Conservation (phyloP, 2,797 vertebrate genomes). For the Phoeniculus purpureus region DNA sequence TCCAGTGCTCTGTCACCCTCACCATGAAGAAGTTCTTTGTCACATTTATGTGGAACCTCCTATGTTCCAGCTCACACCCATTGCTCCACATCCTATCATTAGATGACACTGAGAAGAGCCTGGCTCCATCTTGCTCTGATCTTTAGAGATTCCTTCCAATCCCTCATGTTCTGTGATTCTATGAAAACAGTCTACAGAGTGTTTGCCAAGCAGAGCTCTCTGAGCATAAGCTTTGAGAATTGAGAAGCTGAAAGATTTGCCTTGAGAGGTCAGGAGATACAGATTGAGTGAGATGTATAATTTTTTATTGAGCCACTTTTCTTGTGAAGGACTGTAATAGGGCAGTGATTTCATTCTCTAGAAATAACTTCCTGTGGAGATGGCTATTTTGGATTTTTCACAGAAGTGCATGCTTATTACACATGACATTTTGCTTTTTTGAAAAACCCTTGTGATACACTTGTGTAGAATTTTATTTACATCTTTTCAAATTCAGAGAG, state of each 20-base stretch:
- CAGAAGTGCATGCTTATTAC: not conserved
- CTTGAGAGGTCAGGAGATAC: not conserved
- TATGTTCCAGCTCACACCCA: no score
- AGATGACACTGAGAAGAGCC: no score
- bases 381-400: not conserved
- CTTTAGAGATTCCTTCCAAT: no score
- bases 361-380: not conserved
- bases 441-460: not conserved
- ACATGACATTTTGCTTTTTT: not conserved
- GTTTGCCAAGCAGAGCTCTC: not conserved
- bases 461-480: not conserved
- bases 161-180: no score
- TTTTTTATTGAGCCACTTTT: not conserved
- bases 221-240: not conserved
- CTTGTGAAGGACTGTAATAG: not conserved
- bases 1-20: no score
- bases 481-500: not conserved
- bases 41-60: no score
- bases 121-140: not conserved
- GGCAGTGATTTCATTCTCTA: not conserved
- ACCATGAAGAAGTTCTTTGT: no score
- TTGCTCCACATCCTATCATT: no score
- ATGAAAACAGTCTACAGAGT: not conserved
- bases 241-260: not conserved
- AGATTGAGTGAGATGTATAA: not conserved